A percentile compares a stretch with the other conserved stretches of the same genome.
These are phyloP conservation scores for Artibeus lituratus DNA, from an alignment of 2,797 vertebrate genomes.

Conservation along the genomic window DNA sequence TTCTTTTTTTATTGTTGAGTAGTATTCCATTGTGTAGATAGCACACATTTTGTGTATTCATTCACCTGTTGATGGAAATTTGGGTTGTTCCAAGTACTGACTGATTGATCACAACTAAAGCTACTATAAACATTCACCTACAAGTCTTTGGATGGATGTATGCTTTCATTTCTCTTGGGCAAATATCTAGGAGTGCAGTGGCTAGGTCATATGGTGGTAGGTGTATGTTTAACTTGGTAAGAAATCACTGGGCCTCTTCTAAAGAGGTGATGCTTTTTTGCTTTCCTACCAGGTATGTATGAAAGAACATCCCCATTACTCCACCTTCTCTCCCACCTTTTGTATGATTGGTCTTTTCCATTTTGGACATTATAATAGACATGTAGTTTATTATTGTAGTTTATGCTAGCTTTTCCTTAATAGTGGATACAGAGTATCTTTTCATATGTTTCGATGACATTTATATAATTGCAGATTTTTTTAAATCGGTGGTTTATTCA, in stretches of 20 bases:
- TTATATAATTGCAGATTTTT: not conserved
- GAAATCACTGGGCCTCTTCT: not conserved
- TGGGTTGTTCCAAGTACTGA: not conserved
- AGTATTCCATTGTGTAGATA: not conserved
- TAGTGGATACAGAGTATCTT: not conserved
- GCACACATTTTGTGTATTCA: not conserved
- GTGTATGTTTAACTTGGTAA: not conserved
- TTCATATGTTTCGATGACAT: not conserved
- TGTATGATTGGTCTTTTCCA: not conserved
- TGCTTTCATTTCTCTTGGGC: slow-evolving; percentile 3
- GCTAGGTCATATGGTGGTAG: not conserved
- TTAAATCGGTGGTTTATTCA: not conserved
- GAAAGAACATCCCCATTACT: not conserved
- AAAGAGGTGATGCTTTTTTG: not conserved
- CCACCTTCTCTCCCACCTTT: not conserved
- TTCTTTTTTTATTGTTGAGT: not conserved
- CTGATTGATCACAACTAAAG: not conserved
- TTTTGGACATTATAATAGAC: not conserved
- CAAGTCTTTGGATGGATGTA: not conserved
- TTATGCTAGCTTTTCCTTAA: not conserved
- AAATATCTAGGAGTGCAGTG: not conserved
- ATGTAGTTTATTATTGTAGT: not conserved
- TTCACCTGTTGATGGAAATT: not conserved
- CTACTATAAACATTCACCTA: not conserved
- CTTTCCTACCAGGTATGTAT: not conserved